Conservation (phyloP, 2,113 vertebrate species). For the Mola mola region DNA sequence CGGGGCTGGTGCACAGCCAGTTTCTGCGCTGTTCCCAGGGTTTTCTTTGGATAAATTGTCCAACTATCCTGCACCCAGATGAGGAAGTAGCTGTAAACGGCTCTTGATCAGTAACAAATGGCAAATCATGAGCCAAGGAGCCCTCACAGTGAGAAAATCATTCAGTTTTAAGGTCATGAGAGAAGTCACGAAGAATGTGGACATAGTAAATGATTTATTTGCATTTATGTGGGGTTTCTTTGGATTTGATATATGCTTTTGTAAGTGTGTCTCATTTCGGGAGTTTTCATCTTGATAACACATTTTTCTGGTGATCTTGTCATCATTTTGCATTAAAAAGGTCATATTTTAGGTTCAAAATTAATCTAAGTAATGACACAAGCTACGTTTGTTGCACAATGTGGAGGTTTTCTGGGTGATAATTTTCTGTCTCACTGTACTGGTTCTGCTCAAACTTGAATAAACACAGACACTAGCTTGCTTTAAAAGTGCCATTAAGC, state of each 20-base stretch:
- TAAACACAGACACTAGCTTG: slow-evolving; percentile 30
- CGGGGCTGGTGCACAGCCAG: slow-evolving; percentile 40
- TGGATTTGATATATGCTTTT: slow-evolving; percentile 21
- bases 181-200: slow-evolving; percentile 54
- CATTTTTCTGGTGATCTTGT: neutral
- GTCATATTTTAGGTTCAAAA: neutral
- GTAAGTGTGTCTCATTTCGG: slow-evolving; percentile 11
- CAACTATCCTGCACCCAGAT: slow-evolving; percentile 2
- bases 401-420: slow-evolving; percentile 5
- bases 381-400: slow-evolving; percentile 13
- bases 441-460: slow-evolving; percentile 38
- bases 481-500: slow-evolving; percentile 6
- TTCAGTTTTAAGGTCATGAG: slow-evolving; percentile 61
- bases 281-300: neutral
- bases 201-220: slow-evolving; percentile 32
- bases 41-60: slow-evolving; percentile 43
- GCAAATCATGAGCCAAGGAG: slow-evolving; percentile 30
- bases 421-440: slow-evolving; percentile 8
- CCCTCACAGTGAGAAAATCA: slow-evolving; percentile 17
- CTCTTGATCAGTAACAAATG: slow-evolving; percentile 45
- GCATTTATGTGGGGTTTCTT: slow-evolving; percentile 7
- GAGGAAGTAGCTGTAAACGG: slow-evolving; percentile 53
- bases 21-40: slow-evolving; percentile 43
- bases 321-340: neutral
- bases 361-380: neutral